Evolutionary conservation across 2,113 vertebrate species (phyloP).

Genomic region (Tricholaema leucomelas): DNA sequence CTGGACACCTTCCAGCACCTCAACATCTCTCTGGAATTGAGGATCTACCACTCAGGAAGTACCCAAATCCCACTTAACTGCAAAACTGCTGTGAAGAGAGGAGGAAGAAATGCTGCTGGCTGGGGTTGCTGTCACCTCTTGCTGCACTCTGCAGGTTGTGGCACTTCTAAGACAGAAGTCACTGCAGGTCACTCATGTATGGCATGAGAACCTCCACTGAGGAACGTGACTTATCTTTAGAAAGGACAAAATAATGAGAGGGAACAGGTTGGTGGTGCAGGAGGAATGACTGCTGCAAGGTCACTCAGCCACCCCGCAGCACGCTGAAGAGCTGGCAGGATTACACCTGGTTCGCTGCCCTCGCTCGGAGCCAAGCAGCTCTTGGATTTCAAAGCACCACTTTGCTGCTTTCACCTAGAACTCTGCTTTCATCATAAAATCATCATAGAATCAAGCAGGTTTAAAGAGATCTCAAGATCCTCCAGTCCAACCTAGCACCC

Average conservation of each 20-base stretch:
- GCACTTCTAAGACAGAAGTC: not conserved
- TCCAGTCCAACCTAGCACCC: no score
- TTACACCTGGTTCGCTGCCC: not conserved
- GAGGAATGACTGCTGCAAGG: not conserved
- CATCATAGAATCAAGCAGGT: no score
- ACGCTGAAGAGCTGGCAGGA: fast-evolving
- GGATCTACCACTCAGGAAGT: not conserved
- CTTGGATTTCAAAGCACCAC: not conserved
- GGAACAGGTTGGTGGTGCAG: not conserved
- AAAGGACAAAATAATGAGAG: not conserved
- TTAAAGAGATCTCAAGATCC: no score
- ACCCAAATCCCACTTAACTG: not conserved
- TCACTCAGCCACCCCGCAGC: not conserved
- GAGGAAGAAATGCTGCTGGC: not conserved
- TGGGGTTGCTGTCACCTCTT: no score
- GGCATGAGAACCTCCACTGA: fast-evolving
- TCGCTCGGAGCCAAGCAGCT: not conserved
- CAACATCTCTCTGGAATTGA: no score
- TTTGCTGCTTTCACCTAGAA: not conserved
- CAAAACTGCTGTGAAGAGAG: not conserved
- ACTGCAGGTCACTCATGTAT: fast-evolving
- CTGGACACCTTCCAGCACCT: no score
- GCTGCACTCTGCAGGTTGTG: not conserved
- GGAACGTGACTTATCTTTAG: not conserved
- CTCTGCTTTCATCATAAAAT: not conserved